Evolutionary conservation across 2,888 invertebrate genomes (phyloP).

Genomic region (Petrophora chlorosata): DNA sequence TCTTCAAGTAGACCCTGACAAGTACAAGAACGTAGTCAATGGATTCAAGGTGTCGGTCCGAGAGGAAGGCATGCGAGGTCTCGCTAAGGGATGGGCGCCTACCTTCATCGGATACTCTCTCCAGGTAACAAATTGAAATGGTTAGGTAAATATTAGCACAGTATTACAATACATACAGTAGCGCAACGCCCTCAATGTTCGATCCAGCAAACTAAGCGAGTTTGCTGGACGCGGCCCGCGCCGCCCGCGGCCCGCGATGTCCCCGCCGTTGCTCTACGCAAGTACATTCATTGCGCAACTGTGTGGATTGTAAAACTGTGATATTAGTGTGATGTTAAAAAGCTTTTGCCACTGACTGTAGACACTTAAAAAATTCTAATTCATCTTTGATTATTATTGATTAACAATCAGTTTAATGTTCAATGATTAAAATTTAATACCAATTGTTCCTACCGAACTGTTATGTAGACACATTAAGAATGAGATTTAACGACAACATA

Average conservation of each 20-base stretch:
- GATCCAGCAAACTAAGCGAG: too few species aligned
- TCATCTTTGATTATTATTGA: not conserved
- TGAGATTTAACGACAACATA: conserved; percentile 41
- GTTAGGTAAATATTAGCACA: too few species aligned
- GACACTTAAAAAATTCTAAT: too few species aligned
- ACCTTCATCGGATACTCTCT: conserved; percentile 98
- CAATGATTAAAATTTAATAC: conserved; percentile 65
- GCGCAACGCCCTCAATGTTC: too few species aligned
- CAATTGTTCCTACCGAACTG: conserved; percentile 75
- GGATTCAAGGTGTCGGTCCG: conserved; percentile 93
- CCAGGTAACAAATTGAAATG: conserved; percentile 77
- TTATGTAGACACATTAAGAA: conserved; percentile 49
- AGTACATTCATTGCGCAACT: too few species aligned
- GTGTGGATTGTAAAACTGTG: too few species aligned
- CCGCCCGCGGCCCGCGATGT: too few species aligned
- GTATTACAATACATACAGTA: too few species aligned
- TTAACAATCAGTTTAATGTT: not conserved
- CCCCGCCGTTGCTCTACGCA: too few species aligned
- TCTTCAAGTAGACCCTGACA: conserved; percentile 95
- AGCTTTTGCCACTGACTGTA: too few species aligned
- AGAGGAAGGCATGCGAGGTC: conserved; percentile 93
- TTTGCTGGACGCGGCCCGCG: too few species aligned
- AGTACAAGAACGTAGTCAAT: conserved; percentile 94
- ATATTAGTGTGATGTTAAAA: too few species aligned
- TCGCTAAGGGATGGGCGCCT: conserved; percentile 98